Percentiles rank a stretch among this genome's conserved stretches.
phyloP scores from a whole-genome alignment of 92 coral and sea anemone genomes.

The Siderastrea radians region DNA sequence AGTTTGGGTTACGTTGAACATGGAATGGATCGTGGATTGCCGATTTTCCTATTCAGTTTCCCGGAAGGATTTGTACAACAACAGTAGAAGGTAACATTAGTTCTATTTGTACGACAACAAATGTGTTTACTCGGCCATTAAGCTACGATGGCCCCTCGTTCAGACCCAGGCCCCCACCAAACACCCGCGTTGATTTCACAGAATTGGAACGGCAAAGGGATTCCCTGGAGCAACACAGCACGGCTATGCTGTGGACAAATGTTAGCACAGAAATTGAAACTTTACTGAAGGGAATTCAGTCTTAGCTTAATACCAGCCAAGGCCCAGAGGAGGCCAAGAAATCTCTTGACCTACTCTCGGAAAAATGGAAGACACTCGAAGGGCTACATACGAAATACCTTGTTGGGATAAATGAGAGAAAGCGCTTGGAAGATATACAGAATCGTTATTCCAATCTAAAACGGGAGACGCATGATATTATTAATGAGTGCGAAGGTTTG shows the following conservation, averaged over 20 bases:
- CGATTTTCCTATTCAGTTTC: conserved; percentile 18
- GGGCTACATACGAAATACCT: conserved; percentile 20
- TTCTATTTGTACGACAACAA: conserved; percentile 24
- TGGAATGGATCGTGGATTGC: conserved; percentile 11
- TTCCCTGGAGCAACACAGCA: conserved; percentile 37
- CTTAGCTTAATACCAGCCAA: conserved; percentile 12
- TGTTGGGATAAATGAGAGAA: conserved; percentile 47
- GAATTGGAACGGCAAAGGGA: conserved; percentile 29
- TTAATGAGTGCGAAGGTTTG: conserved; percentile 14
- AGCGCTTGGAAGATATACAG: conserved; percentile 47
- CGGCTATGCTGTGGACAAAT: conserved; percentile 36
- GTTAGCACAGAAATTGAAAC: conserved; percentile 30
- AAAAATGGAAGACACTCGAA: conserved; percentile 38
- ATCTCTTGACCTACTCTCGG: conserved; percentile 13
- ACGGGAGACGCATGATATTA: background rate
- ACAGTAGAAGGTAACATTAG: conserved; percentile 6
- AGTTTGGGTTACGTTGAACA: conserved; percentile 5
- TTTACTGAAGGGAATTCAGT: conserved; percentile 21
- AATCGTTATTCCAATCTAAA: conserved; percentile 16
- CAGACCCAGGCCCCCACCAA: conserved; percentile 34
- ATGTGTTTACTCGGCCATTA: conserved; percentile 23
- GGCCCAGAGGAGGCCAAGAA: conserved; percentile 19
- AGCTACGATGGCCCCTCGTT: conserved; percentile 7
- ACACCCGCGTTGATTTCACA: conserved; percentile 35
- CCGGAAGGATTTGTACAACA: conserved; percentile 14